Evolutionary conservation across 30 jellyfish, hydroid and myxozoan species (phyloP), one percentile per base, ranked within the genome.

Genomic region (Chironex yamaguchii): DNA sequence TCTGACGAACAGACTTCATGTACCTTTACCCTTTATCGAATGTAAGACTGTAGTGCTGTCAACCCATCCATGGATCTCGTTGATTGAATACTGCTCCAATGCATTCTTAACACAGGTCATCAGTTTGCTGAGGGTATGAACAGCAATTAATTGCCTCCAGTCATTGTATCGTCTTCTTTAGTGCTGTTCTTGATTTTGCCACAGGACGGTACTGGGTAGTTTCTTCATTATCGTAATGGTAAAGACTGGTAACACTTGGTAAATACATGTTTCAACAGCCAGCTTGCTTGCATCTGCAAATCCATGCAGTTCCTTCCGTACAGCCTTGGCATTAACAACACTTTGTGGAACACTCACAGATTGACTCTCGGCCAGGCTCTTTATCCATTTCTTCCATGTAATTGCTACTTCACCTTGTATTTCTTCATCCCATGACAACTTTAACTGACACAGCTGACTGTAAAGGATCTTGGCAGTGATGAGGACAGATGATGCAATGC

Each of bases 31-130:
- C 29, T 24, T 36, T 25, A 80, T 62, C 91, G 52, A 80, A 24
- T 80, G 85, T 9, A 62, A 76, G 33, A 76, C 88, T 52, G 88
- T 76, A 25, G 88, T 76, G 53, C 82, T 49, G 88, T 76, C 88
- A 50, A 52, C 21, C 89, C 81, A 77, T 21, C 67, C 67, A 33
- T 27, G 65, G 0, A 58, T 58, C 6, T 77, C 82, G 54, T 76
- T 76, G 34, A 76, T 76, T 25, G 82, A 29, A 76, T 76, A 76
- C 80, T 76, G 80, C 31, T 76, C 88, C 88, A 76, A 48, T 31
- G 80, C 76, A 49, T 23, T 76, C 58, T 26, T 76, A 31, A 76
- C 80, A 31, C 62, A 3, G 12, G 21, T 31, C 88, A 76, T 31
- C 68, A 66, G 29, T 27, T 66, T 66, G 6, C 63, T 66, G 62